Evolutionary conservation across 2,113 vertebrate genomes (phyloP), one percentile per base, ranked within the genome.

Genomic region (Crotalus helleri): DNA sequence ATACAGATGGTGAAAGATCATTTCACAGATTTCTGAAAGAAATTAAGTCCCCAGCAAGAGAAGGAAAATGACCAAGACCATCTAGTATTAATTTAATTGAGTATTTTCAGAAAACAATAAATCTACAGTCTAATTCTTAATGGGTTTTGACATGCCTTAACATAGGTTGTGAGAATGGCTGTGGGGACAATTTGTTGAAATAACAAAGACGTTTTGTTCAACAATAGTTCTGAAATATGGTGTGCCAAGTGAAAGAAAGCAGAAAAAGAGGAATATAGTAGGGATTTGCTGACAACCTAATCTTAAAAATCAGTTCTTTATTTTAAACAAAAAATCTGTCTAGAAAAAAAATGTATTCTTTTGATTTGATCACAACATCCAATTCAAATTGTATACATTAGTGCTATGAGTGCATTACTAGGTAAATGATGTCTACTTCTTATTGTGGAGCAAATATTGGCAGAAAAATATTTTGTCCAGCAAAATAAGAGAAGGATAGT

Each of bases 21-120:
- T 91, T 96, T 94, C 55, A 92, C 64, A 93, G 87, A 95, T 96
- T 95, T 94, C 4, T 0, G 94, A 97, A 96, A 97, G 94, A 87
- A 87, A 91, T 94, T 96, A 94, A 96, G 91, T 94, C 92, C 95
- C 94, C 87, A 95, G 93, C 54, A 92, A 93, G 93, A 92, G 90
- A 97, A 95, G 57, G 23, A 90, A 96, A 96, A 95, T 90, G 96
- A 87, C 91, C 24, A 33, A 95, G 95, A 96, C 95, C 95, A 97
- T 95, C 97, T 96, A 94, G 94, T 94, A n/a, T 92, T 95, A 96
- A 96, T 96, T 95, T 95, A 96, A 96, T n/a, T 95, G 95, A 96
- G 92, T 95, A 91, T 61, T 94, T 95, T 96, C 95, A 95, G 93
- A 95, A 97, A 91, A 95, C 92, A 96, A 85, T 92, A 89, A 57